These are phyloP conservation scores for Ornithorhynchus anatinus DNA, from an alignment of 2,113 vertebrate genomes.

Conservation along the genomic window DNA sequence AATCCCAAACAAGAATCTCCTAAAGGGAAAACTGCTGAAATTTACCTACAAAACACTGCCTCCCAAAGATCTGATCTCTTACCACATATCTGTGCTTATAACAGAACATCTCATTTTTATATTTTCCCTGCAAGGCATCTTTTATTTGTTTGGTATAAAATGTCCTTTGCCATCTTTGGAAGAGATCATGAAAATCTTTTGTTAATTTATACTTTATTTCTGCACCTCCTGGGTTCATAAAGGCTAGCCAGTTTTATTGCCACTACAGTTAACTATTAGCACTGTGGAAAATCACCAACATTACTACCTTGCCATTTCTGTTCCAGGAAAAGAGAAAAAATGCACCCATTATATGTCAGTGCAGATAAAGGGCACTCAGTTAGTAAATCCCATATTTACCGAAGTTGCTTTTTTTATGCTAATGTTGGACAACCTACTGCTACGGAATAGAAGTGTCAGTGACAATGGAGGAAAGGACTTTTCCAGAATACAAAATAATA, in stretches of 20 bases:
- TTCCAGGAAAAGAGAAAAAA: neutral
- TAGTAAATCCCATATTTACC: neutral
- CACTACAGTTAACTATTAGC: neutral
- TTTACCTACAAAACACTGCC: constrained; percentile 36
- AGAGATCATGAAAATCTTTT: neutral
- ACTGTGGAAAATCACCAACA: neutral
- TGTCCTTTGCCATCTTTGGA: neutral
- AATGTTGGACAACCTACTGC: neutral
- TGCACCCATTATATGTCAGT: neutral
- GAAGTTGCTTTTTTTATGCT: neutral
- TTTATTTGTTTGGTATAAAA: constrained; percentile 5
- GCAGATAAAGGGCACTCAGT: neutral
- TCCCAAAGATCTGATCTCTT: constrained; percentile 20
- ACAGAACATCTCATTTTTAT: constrained; percentile 12
- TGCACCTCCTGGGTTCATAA: neutral
- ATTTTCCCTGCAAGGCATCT: neutral
- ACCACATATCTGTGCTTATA: constrained; percentile 11
- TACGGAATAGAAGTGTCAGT: too few relatives aligned
- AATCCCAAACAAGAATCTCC: constrained; percentile 49
- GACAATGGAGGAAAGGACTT: too few relatives aligned
- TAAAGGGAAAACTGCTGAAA: constrained; percentile 38
- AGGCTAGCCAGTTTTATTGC: neutral
- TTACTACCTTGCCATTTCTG: neutral
- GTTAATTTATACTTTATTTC: neutral
- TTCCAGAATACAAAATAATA: too few relatives aligned